A percentile compares a stretch with the other conserved stretches of the same genome.
phyloP scores from a whole-genome alignment of 2,113 vertebrate genomes.

The Stegostoma tigrinum region DNA sequence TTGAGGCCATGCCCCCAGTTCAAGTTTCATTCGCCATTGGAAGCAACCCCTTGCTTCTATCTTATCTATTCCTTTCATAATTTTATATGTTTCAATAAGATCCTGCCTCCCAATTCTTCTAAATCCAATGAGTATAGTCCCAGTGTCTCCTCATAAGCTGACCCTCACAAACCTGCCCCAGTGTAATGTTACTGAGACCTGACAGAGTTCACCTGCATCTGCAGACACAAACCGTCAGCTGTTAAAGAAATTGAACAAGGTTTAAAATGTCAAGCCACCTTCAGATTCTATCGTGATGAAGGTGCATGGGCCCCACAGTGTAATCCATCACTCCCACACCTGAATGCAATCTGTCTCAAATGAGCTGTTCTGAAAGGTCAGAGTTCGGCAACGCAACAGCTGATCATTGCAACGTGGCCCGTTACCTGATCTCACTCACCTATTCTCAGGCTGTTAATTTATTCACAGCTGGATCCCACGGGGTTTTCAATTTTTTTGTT shows the following conservation, averaged over 20 bases:
- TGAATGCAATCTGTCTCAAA: neutral
- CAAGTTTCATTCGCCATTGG: too few species aligned
- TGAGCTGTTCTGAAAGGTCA: neutral
- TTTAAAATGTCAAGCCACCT: neutral
- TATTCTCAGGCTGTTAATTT: neutral
- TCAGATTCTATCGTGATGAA: neutral
- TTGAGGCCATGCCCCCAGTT: too few species aligned
- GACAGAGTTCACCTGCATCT: neutral
- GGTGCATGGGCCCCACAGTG: neutral
- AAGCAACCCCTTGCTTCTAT: too few species aligned
- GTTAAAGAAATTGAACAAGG: neutral
- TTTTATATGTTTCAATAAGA: too few species aligned
- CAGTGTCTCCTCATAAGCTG: too few species aligned
- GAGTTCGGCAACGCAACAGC: neutral
- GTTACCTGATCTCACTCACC: conserved; percentile 4
- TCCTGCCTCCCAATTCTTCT: too few species aligned
- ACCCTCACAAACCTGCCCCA: too few species aligned
- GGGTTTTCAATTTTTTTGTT: neutral
- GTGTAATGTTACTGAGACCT: neutral
- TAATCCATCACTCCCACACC: conserved; percentile 10
- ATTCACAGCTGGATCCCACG: neutral
- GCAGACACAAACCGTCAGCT: neutral
- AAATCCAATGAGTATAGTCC: too few species aligned
- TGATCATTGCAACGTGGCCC: neutral
- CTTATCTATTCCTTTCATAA: too few species aligned